Evolutionary conservation across 2,113 vertebrate genomes (phyloP).

Genomic region (Pygoscelis antarcticus): DNA sequence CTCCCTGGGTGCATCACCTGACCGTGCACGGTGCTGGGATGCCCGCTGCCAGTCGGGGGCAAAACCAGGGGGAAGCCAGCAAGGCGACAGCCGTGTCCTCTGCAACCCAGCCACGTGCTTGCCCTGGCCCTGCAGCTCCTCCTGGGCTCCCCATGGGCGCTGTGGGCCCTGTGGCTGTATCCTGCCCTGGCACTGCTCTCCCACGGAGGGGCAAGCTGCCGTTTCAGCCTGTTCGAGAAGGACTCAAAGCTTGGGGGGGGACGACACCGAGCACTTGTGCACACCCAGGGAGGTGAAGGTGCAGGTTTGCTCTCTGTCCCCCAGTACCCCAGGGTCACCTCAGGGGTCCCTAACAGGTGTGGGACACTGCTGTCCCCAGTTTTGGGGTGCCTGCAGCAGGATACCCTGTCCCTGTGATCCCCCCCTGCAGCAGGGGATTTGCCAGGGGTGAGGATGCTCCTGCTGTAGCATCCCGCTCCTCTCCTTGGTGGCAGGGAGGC

Average conservation of each 20-base stretch:
- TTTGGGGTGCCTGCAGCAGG: background rate
- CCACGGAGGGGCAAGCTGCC: background rate
- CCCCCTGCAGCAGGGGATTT: background rate
- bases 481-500: background rate
- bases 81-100: background rate
- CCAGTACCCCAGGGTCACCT: background rate
- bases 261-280: background rate
- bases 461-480: background rate
- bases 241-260: background rate
- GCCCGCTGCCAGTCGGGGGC: fast-evolving
- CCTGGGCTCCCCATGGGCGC: background rate
- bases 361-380: fast-evolving
- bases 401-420: background rate
- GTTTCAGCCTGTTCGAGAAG: background rate
- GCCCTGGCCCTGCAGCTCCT: background rate
- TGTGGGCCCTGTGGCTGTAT: background rate
- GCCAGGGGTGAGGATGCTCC: background rate
- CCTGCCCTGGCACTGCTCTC: background rate
- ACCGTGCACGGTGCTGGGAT: fast-evolving
- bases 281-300: background rate
- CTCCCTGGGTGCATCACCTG: background rate
- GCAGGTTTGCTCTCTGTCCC: background rate
- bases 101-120: no score
- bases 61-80: background rate
- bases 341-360: background rate